These are phyloP conservation scores for Seira ritae DNA, from an alignment of 2,888 invertebrate genomes.

Conservation along the genomic window DNA sequence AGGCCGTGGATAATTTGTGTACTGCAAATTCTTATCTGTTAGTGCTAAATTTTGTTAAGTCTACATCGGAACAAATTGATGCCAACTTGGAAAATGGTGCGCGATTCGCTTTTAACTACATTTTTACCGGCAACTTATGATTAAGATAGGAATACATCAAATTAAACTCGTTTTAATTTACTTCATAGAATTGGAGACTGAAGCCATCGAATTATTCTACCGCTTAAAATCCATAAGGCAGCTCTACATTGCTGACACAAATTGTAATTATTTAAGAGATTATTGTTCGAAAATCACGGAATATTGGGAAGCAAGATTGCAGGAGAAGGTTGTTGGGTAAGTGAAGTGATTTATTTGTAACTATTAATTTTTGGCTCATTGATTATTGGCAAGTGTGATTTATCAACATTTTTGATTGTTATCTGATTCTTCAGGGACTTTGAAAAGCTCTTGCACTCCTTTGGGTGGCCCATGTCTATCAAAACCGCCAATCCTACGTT, in stretches of 20 bases:
- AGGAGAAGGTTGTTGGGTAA: conserved; percentile 64
- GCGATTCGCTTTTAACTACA: background rate
- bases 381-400: background rate
- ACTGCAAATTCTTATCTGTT: conserved; percentile 65
- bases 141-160: too few relatives aligned
- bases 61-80: conserved; percentile 69
- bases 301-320: conserved; percentile 66
- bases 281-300: conserved; percentile 58
- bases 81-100: conserved; percentile 68
- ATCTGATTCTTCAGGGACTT: conserved; percentile 62
- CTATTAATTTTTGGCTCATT: background rate
- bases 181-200: conserved; percentile 65
- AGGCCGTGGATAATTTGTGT: conserved; percentile 61
- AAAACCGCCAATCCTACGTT: conserved; percentile 66
- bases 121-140: too few relatives aligned
- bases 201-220: conserved; percentile 67
- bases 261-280: conserved; percentile 61
- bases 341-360: background rate
- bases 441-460: conserved; percentile 65
- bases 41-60: conserved; percentile 64
- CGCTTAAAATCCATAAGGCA: conserved; percentile 52
- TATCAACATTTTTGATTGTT: conserved; percentile 3
- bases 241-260: conserved; percentile 47
- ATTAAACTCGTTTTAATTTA: too few relatives aligned
- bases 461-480: conserved; percentile 70